Base-by-base conservation (phyloP, 2,797 vertebrate genomes). In the Babyrousa celebensis region DNA sequence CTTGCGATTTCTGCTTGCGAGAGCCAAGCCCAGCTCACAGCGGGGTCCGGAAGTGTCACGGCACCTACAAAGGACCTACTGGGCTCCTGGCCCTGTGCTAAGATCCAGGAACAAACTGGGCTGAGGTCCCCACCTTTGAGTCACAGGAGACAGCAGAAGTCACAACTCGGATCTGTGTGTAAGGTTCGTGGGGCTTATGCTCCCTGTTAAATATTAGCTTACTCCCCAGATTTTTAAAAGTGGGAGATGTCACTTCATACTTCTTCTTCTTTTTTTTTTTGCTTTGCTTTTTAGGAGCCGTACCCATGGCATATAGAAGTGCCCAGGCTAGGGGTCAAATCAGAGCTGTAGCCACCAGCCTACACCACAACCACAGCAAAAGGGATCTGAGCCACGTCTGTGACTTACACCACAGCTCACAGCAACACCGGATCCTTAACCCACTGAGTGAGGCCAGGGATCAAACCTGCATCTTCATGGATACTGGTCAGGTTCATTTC, bases 61-160 rank as follows among this genome's bases (percentile, higher is more conserved):
- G 40, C 18, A 29, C 43, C 74, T n/a, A 18, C 58, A 84, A 27
- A 78, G 21, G 48, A 54, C 65, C 71, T 23, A 10, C 20, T n/a
- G 58, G 18, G 18, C 2, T 0, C 36, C 52, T 29, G 48, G 68
- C 12, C 43, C 63, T 17, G 23, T 72, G 32, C 4, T 1, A 62
- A 60, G 74, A n/a, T 23, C 2, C 67, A 91, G 29, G 43, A 70
- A 52, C 1, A 0, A 21, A 77, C 62, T 12, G 62, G 84, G 17
- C 20, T 0, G 0, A 17, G 36, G 43, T 25, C 18, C 60, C 2
- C 0, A 0, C 15, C 54, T 79, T n/a, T n/a, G 52, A 36, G 65
- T 32, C 27, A n/a, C 3, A 15, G 54, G 63, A 93, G 23, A 54
- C 14, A 27, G 52, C 18, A 63, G 52, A 75, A 25, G 17, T 60